phyloP scores from a whole-genome alignment of 2,888 invertebrate genomes.

The Aleiodes testaceus region DNA sequence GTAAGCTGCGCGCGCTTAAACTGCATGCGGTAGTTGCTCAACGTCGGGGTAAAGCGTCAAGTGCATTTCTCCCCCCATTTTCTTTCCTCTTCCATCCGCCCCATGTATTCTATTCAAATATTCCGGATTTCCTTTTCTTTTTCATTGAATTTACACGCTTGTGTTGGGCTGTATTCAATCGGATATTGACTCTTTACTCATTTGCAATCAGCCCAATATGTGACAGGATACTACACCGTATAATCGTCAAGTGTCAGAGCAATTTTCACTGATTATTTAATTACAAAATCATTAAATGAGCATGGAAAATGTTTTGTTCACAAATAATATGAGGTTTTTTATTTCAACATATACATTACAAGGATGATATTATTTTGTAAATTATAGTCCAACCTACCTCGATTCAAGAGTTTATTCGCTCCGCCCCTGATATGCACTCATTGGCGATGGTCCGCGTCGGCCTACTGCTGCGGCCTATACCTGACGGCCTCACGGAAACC shows the following conservation, averaged over 20 bases:
- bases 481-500: conserved; percentile 52
- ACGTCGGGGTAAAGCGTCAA: conserved; percentile 60
- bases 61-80: conserved; percentile 58
- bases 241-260: conserved; percentile 1
- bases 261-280: too few relatives aligned
- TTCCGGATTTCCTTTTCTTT: conserved; percentile 14
- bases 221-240: background rate
- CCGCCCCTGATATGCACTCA: conserved; percentile 71
- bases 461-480: conserved; percentile 69
- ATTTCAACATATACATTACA: background rate
- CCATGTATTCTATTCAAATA: conserved; percentile 7
- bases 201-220: conserved; percentile 11
- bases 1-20: conserved; percentile 64
- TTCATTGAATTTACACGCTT: conserved; percentile 42
- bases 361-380: conserved; percentile 4
- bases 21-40: conserved; percentile 63
- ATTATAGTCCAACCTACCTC: conserved; percentile 35
- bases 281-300: too few relatives aligned
- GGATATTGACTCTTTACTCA: background rate
- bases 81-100: conserved; percentile 36
- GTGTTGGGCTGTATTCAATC: conserved; percentile 21
- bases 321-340: background rate
- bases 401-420: conserved; percentile 57
- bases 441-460: conserved; percentile 70
- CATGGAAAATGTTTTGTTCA: too few relatives aligned